Evolutionary conservation across 2,797 vertebrate genomes (phyloP).

Genomic region (Semaprochilodus insignis): DNA sequence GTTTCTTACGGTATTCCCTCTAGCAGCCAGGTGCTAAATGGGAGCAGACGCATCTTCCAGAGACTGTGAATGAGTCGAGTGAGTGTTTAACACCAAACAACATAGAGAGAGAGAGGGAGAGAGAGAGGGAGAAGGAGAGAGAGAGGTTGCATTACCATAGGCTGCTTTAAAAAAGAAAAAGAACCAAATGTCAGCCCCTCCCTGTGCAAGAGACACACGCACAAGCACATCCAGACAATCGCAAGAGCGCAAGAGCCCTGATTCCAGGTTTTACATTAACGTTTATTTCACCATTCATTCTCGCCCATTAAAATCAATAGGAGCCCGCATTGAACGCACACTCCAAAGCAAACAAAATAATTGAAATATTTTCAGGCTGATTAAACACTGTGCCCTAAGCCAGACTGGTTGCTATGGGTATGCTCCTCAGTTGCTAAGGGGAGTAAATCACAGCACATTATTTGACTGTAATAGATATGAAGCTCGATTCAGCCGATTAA

Average conservation of each 20-base stretch:
- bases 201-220: neutral
- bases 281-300: constrained; percentile 96
- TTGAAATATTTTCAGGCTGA: constrained; percentile 99
- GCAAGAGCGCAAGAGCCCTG: constrained; percentile 24
- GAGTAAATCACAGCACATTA: constrained; percentile 99
- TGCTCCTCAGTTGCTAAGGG: constrained; percentile 99
- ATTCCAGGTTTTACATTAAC: constrained; percentile 85
- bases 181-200: constrained; percentile 41
- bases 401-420: constrained; percentile 99
- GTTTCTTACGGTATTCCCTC: constrained; percentile 53
- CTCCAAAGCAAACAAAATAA: constrained; percentile 99
- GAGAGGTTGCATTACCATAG: neutral
- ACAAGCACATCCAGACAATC: constrained; percentile 11
- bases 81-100: constrained; percentile 61
- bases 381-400: constrained; percentile 96
- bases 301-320: constrained; percentile 99
- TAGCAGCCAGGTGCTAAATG: constrained; percentile 57
- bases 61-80: constrained; percentile 54
- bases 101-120: constrained; percentile 27
- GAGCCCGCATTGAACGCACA: constrained; percentile 87
- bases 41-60: constrained; percentile 49
- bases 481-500: constrained; percentile 99
- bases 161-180: constrained; percentile 3
- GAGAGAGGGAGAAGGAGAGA: constrained; percentile 27
- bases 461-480: constrained; percentile 99